Conservation (phyloP, 2,113 vertebrate genomes). For the Monarcha castaneiventris region DNA sequence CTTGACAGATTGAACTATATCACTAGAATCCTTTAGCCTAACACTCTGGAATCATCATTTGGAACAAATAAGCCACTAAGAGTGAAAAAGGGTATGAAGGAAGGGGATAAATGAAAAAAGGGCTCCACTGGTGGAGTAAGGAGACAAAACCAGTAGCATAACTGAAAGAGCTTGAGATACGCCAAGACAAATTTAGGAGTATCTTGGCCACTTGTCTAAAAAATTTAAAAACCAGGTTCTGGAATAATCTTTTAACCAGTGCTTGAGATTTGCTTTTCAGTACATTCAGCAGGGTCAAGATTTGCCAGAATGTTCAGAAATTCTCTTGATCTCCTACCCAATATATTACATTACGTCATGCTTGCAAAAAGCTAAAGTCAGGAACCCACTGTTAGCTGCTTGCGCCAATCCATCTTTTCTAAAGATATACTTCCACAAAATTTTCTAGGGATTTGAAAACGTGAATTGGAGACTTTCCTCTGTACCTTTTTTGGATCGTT, state of each 20-base stretch:
- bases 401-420: neutral
- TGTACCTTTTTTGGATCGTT: neutral
- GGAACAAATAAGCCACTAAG: neutral
- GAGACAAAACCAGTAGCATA: neutral
- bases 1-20: neutral
- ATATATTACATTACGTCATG: neutral
- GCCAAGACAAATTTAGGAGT: neutral
- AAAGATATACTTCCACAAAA: neutral
- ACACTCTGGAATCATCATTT: neutral
- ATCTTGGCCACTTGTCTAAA: neutral
- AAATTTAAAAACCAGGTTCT: neutral
- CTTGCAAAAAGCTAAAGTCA: neutral
- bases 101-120: neutral
- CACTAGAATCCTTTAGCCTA: neutral
- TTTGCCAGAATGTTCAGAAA: neutral
- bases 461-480: neutral
- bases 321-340: neutral
- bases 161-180: neutral
- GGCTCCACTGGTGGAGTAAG: neutral
- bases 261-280: neutral
- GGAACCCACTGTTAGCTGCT: neutral
- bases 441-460: neutral
- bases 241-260: neutral
- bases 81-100: neutral
- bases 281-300: neutral